These are phyloP conservation scores for Gobionotothen gibberifrons DNA, from an alignment of 2,797 vertebrate genomes.

Conservation along the genomic window DNA sequence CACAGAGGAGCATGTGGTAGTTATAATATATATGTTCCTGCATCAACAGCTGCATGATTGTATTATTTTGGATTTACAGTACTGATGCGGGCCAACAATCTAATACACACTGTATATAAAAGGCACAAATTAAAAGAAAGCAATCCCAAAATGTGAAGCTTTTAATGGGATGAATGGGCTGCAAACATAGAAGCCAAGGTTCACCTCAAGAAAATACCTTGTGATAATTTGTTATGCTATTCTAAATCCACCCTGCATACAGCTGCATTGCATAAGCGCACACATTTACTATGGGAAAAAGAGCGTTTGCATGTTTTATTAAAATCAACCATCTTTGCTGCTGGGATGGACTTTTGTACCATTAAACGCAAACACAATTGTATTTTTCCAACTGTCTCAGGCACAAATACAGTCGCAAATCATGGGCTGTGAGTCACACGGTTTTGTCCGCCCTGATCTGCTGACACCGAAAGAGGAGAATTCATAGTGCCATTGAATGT, in stretches of 20 bases:
- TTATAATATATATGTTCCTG: slow-evolving; percentile 2
- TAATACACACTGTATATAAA: slow-evolving; percentile 7
- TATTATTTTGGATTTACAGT: neutral
- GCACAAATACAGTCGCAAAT: slow-evolving; percentile 20
- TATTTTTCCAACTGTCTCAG: neutral
- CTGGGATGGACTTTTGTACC: neutral
- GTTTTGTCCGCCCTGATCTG: neutral
- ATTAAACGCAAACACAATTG: neutral
- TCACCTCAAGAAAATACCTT: slow-evolving; percentile 7
- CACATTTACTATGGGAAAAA: slow-evolving; percentile 8
- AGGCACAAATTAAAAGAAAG: neutral
- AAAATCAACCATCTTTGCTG: neutral
- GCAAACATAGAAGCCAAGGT: neutral
- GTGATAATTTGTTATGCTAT: neutral
- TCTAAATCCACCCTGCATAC: neutral
- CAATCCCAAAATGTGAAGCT: neutral
- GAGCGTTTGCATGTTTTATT: neutral
- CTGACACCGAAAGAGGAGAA: slow-evolving; percentile 16
- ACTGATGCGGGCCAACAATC: slow-evolving; percentile 5
- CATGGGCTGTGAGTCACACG: slow-evolving; percentile 3
- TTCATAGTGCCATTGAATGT: slow-evolving; percentile 32
- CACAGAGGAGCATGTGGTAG: too few relatives aligned
- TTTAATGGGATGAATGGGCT: slow-evolving; percentile 6
- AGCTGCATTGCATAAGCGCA: slow-evolving; percentile 2
- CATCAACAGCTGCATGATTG: neutral